These are phyloP conservation scores for Sterrhoptilus dennistouni DNA, from an alignment of 2,113 vertebrate genomes.

Conservation along the genomic window DNA sequence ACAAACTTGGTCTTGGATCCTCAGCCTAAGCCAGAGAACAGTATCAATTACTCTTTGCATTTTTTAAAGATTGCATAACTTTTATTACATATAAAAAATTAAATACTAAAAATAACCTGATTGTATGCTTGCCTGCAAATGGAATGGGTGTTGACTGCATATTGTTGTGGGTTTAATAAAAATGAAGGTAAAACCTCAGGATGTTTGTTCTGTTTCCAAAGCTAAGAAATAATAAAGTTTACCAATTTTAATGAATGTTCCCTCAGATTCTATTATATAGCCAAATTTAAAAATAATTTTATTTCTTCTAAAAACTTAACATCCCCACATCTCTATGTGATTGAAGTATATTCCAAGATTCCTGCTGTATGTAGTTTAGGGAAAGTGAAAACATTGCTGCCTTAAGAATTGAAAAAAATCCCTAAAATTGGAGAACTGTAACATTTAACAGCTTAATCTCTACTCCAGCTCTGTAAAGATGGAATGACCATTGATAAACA, in stretches of 20 bases:
- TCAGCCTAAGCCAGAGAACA: not conserved
- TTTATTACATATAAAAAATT: not conserved
- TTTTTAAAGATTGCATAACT: not conserved
- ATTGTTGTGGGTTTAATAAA: not conserved
- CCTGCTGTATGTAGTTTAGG: not conserved
- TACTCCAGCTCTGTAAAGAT: not conserved
- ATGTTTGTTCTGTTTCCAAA: not conserved
- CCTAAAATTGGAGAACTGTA: not conserved
- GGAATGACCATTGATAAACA: not conserved
- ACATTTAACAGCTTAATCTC: not conserved
- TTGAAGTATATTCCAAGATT: not conserved
- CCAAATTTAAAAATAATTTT: not conserved
- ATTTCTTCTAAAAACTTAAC: not conserved
- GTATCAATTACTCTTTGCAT: not conserved
- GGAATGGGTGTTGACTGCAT: not conserved
- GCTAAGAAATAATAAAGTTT: not conserved
- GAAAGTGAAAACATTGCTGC: not conserved
- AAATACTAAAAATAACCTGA: not conserved
- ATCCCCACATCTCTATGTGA: not conserved
- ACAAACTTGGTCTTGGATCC: not conserved
- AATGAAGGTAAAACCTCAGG: not conserved
- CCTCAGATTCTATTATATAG: not conserved
- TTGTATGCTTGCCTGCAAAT: not conserved
- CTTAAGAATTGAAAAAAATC: not conserved
- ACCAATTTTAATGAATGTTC: not conserved